These are phyloP conservation scores for Pogonomyrmex californicus DNA, from an alignment of 1,140 invertebrate genomes.

Conservation along the genomic window DNA sequence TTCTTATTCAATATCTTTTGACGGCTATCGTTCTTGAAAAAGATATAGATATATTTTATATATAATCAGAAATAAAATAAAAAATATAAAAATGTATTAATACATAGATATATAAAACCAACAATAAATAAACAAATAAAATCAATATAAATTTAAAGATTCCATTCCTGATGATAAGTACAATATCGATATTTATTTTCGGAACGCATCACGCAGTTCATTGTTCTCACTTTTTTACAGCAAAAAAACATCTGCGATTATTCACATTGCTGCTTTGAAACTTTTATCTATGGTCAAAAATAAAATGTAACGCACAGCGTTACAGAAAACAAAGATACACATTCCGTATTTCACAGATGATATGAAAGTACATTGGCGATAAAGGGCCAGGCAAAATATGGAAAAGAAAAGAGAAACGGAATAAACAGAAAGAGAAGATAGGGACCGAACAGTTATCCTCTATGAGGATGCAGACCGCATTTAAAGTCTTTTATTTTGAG, in stretches of 20 bases:
- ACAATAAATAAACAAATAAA: background rate
- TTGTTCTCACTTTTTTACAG: background rate
- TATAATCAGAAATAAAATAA: background rate
- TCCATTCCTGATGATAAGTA: background rate
- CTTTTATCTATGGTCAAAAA: conserved; percentile 15
- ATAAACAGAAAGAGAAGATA: conserved; percentile 24
- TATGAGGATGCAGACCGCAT: conserved; percentile 58
- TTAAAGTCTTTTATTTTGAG: conserved; percentile 77
- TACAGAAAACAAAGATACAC: conserved; percentile 32
- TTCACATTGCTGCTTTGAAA: conserved; percentile 29
- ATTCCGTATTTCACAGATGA: conserved; percentile 67
- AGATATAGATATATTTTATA: background rate
- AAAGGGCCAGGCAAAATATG: conserved; percentile 45
- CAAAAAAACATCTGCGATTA: background rate
- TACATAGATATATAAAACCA: no score
- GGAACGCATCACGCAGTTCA: background rate
- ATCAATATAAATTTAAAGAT: background rate
- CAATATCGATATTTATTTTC: conserved; percentile 7
- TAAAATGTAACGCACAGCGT: conserved; percentile 4
- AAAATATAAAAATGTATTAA: no score
- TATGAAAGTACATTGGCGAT: conserved; percentile 63
- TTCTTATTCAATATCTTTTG: background rate
- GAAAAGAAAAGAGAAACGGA: conserved; percentile 41
- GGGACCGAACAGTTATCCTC: background rate
- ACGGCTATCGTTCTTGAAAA: background rate